A percentile compares a stretch with the other conserved stretches of the same genome.
These are phyloP conservation scores for Cheirogaleus medius DNA, from an alignment of 2,113 vertebrate genomes.

Conservation along the genomic window DNA sequence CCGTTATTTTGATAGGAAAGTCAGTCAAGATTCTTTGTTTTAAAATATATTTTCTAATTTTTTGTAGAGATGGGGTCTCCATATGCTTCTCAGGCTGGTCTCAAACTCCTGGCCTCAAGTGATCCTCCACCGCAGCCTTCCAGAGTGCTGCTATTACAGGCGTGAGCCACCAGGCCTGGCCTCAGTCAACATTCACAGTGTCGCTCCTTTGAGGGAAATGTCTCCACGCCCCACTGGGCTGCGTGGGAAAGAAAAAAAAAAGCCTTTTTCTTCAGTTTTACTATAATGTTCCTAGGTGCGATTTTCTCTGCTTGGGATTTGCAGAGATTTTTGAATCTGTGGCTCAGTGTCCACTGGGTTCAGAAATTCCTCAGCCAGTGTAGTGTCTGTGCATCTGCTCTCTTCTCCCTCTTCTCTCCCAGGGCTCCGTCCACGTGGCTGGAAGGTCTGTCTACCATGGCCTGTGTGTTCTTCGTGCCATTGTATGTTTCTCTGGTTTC, in stretches of 20 bases:
- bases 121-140: too few species aligned
- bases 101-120: too few species aligned
- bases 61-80: too few species aligned
- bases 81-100: too few species aligned
- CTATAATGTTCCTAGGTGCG: accelerated
- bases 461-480: accelerated
- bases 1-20: not conserved
- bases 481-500: not conserved
- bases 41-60: too few species aligned
- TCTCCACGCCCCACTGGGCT: not conserved
- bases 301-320: not conserved
- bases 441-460: accelerated
- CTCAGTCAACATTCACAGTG: not conserved
- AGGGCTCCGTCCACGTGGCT: not conserved
- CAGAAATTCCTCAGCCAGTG: not conserved
- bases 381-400: accelerated
- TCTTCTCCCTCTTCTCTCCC: accelerated
- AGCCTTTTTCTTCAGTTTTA: not conserved
- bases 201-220: not conserved
- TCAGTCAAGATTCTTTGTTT: not conserved
- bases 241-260: not conserved
- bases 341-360: not conserved
- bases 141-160: too few species aligned
- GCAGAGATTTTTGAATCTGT: not conserved
- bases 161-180: too few species aligned